phyloP scores from a whole-genome alignment of 2,797 vertebrate genomes.

The Tiaroga cobitis region DNA sequence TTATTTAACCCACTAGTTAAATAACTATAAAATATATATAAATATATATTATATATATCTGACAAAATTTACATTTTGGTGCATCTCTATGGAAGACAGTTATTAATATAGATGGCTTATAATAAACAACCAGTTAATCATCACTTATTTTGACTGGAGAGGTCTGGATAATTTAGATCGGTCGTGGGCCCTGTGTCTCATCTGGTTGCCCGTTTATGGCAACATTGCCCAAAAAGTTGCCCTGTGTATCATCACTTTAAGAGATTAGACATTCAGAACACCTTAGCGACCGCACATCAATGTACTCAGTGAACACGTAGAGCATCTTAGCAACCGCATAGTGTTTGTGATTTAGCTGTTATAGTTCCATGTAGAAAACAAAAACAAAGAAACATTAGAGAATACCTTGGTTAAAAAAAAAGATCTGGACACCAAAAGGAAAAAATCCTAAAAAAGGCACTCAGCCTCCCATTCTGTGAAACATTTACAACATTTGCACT shows the following conservation, averaged over 20 bases:
- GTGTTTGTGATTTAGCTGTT: not conserved
- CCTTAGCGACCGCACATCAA: slow-evolving; percentile 39
- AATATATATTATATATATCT: no score
- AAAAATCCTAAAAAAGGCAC: not conserved
- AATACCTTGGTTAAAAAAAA: not conserved
- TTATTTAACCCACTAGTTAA: not conserved
- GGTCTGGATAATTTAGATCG: no score
- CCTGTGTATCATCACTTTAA: no score
- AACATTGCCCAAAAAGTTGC: no score
- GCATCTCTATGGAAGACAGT: no score
- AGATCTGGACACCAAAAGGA: not conserved
- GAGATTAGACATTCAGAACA: slow-evolving; percentile 24
- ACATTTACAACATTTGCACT: not conserved
- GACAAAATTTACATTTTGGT: no score
- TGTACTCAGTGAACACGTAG: not conserved
- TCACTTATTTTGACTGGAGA: no score
- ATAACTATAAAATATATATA: no score
- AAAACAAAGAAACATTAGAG: not conserved
- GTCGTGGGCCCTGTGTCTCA: no score
- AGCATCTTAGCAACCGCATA: not conserved
- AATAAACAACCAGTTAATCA: no score
- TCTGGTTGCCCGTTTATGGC: no score
- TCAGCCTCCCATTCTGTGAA: not conserved
- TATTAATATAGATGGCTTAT: no score
- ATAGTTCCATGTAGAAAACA: not conserved